Conservation (phyloP, 2,888 invertebrate species). For the Polyploca ridens region DNA sequence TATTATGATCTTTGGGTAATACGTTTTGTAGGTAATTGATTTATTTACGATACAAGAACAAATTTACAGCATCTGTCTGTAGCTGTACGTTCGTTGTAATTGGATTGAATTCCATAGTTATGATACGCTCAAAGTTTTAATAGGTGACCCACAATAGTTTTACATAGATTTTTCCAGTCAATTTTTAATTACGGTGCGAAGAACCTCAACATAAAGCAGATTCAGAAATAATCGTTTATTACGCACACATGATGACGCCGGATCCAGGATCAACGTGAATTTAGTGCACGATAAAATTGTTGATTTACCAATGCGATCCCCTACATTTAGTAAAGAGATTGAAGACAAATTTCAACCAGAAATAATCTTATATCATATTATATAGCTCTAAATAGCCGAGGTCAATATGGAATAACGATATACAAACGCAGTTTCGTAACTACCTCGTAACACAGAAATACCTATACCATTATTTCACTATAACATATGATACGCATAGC, state of each 20-base stretch:
- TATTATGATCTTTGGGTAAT: constrained; percentile 9
- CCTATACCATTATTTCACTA: not conserved
- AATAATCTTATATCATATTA: not conserved
- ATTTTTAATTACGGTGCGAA: no score
- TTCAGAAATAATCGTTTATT: no score
- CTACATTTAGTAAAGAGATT: not conserved
- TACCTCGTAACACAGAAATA: not conserved
- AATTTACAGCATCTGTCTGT: constrained; percentile 29
- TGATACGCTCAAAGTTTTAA: not conserved
- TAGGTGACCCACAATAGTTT: no score
- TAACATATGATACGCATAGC: constrained; percentile 11
- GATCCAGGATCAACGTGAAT: no score
- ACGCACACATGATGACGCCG: no score
- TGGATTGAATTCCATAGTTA: constrained; percentile 35
- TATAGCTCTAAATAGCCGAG: not conserved
- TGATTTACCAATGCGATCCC: no score
- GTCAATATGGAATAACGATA: not conserved
- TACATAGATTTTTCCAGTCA: no score
- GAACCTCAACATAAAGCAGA: no score
- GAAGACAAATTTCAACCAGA: not conserved
- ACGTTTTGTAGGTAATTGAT: constrained; percentile 20
- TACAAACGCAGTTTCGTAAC: constrained; percentile 1
- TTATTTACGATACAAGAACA: constrained; percentile 36
- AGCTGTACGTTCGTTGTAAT: constrained; percentile 26
- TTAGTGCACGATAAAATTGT: no score